Evolutionary conservation across 2,113 vertebrate species (phyloP), one percentile per base, ranked within the genome.

Genomic region (Malurus alboscapulatus): DNA sequence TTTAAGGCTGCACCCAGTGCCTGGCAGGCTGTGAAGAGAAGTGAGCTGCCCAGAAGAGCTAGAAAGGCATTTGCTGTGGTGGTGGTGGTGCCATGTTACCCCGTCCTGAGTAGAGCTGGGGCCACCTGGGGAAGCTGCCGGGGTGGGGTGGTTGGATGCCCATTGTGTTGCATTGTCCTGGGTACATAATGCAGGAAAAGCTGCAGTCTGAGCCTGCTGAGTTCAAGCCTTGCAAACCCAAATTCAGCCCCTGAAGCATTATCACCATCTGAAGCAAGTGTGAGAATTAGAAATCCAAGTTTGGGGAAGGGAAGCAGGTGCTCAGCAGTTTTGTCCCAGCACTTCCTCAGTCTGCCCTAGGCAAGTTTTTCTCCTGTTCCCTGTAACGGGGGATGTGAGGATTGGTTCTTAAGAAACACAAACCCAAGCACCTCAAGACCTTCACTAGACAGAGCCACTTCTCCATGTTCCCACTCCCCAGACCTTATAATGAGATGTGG

Each of bases 91-190:
- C 38, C 29, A 12, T 34, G 59, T 68, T 36, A 40, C 58, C 34
- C 24, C 1, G 2, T 34, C 26, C 69, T 29, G 36, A 2, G 7
- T 40, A 48, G 21, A 44, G 25, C 61, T 73, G 48, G 6, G 6
- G 47, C 47, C 66, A 57, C 44, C 51, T 6, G 3, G n/a, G 51
- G 59, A 36, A 47, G 54, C n/a, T 59, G 20, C 38, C 42, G 95
- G 53, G 32, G 21, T 6, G 2, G 18, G 19, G 17, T 47, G 5
- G 5, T 4, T 61, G 26, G 44, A 15, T 58, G 22, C 42, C 32
- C 30, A 4, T 10, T 0, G 0, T 24, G 44, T 32, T 36, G 36
- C 36, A 1, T 12, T 47, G 21, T 44, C 57, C n/a, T 1, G 12
- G 20, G 24, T 45, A 17, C 2, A 2, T 10, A n/a, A 17, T 32